Base-by-base conservation (phyloP, 2,888 invertebrate genomes). In the Lithophane semibrunnea region DNA sequence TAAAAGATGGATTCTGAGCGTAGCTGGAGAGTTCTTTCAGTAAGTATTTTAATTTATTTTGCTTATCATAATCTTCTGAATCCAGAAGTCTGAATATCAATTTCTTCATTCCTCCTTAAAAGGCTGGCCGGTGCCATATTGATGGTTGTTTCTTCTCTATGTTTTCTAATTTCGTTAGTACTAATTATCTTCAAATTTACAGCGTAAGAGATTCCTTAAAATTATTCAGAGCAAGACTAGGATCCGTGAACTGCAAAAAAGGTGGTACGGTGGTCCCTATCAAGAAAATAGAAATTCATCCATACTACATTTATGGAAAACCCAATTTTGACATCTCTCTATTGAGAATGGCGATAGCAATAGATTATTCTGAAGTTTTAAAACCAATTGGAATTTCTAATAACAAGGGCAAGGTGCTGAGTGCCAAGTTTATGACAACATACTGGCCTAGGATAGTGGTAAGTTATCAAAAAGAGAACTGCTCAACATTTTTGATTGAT, bases 381-480 rank as follows among this genome's bases (percentile, higher is more conserved):
- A 88, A 88, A 68, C 94, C 95, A 0, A 94, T 96, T 24, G 77
- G 83, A 0, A 79, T 96, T 12, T 92, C 95, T 0, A 88, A 79
- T 4, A 79, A 90, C 2, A 88, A 81, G 7, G 92, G 91, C 0
- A 90, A 88, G 21, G 88, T 95, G 9, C 60, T 92, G 12, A 92
- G 90, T n/a, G 94, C 92, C 0, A 94, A 93, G 74, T 95, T 95
- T 79, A 80, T 94, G 82, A 90, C 93, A 0, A 92, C 93, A 0
- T 96, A 96, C 75, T 96, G 96, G 96, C 94, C 96, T 0, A 92
- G 95, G 61, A 86, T 96, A 52, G 89, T 96, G 80, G 96, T 96
- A 82, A 95, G 96, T 94, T n/a, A 24, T 0, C 5, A 61, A 61
- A 54, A 13, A 10, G 13, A 18, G 5, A 29, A 42, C 16, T 63